phyloP scores from a whole-genome alignment of 35 echinoderm and acorn worm species.

The Apostichopus californicus region DNA sequence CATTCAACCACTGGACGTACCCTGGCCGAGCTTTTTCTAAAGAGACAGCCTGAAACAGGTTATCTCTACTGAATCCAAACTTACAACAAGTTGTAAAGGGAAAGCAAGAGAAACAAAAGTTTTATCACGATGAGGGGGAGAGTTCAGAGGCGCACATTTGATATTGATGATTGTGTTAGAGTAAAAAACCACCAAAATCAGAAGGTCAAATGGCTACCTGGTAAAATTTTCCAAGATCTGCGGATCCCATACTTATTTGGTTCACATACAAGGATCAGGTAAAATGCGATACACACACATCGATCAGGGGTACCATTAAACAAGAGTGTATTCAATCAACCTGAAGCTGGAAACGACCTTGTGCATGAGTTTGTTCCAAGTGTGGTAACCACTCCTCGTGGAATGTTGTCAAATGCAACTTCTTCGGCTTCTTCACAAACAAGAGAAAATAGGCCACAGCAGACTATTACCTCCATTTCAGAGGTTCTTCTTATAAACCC shows the following conservation, averaged over 20 bases:
- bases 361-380: no score
- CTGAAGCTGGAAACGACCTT: no score
- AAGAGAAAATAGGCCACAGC: no score
- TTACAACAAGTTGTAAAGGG: background rate
- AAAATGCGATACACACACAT: background rate
- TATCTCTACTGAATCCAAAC: conserved; percentile 56
- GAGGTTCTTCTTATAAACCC: no score
- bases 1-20: conserved; percentile 56
- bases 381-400: no score
- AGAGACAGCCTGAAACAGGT: conserved; percentile 60
- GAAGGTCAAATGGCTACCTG: conserved; percentile 59
- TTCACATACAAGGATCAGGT: conserved; percentile 41
- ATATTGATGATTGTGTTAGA: conserved; percentile 23
- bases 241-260: conserved; percentile 57
- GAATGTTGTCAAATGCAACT: no score
- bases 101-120: conserved; percentile 10
- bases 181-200: conserved; percentile 8
- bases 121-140: conserved; percentile 15
- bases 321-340: no score
- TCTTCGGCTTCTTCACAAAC: no score
- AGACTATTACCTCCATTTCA: no score
- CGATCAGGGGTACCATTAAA: background rate
- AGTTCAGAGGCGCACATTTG: background rate
- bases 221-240: conserved; percentile 58
- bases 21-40: conserved; percentile 67